Percentiles rank a stretch among this genome's conserved stretches.
Conservation (phyloP, 2,888 invertebrate species). For the Cephus rjabovi region DNA sequence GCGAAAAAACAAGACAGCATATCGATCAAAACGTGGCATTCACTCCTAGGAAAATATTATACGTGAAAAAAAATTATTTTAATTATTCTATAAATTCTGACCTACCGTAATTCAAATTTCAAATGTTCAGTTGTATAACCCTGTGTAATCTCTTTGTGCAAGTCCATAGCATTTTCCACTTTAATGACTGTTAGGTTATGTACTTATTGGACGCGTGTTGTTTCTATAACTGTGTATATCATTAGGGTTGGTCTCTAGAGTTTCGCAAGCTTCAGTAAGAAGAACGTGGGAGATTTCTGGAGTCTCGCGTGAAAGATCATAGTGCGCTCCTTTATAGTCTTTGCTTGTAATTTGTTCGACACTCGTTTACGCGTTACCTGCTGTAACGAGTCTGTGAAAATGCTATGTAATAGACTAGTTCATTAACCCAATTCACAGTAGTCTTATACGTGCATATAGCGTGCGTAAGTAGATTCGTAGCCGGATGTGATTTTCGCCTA, state of each 20-base stretch:
- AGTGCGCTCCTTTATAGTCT: background rate
- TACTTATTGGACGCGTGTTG: background rate
- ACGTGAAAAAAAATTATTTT: background rate
- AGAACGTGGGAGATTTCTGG: background rate
- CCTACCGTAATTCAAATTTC: background rate
- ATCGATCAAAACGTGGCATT: background rate
- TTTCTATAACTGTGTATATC: background rate
- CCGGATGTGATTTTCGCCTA: background rate
- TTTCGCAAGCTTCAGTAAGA: background rate
- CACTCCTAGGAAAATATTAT: background rate
- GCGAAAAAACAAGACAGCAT: background rate
- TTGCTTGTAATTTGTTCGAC: background rate
- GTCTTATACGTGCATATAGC: background rate
- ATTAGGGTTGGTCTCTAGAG: background rate
- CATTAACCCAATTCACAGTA: conserved; percentile 1
- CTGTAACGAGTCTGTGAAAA: background rate
- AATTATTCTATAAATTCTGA: background rate
- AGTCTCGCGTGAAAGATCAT: background rate
- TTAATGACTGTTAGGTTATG: background rate
- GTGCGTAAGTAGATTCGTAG: background rate
- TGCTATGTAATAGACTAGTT: background rate
- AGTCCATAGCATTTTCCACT: background rate
- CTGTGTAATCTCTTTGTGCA: background rate
- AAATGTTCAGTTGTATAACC: background rate
- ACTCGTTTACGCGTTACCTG: background rate